Evolutionary conservation across 1,140 invertebrate species (phyloP).

Genomic region (Saxidomus purpurata): DNA sequence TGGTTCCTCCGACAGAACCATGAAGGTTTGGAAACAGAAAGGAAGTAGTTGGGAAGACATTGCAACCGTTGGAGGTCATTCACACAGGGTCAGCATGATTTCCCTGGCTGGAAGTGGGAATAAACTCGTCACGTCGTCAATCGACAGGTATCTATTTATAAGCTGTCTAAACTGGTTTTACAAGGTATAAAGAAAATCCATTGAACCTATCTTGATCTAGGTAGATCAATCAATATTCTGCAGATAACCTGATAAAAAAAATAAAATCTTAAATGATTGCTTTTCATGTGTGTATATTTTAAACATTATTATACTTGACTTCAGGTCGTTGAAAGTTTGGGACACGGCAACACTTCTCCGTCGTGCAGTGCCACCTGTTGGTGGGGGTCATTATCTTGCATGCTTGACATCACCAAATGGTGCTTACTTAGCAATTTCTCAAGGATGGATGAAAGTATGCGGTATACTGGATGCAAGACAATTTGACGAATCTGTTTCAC

Average conservation of each 20-base stretch:
- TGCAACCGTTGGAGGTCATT: constrained; percentile 52
- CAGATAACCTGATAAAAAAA: no score
- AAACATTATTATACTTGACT: no score
- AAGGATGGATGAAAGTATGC: constrained; percentile 43
- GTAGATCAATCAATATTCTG: no score
- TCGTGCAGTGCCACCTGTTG: constrained; percentile 34
- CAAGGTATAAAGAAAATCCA: no score
- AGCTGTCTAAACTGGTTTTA: not conserved
- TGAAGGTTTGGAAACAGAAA: constrained; percentile 43
- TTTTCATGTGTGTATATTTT: no score
- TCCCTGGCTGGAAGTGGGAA: not conserved
- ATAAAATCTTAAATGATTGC: no score
- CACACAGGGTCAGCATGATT: constrained; percentile 50
- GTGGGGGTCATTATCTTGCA: constrained; percentile 8
- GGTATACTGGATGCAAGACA: not conserved
- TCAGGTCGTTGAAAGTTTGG: constrained; percentile 58
- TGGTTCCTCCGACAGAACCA: constrained; percentile 55
- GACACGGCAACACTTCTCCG: constrained; percentile 28
- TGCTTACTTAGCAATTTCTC: constrained; percentile 21
- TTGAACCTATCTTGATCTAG: no score
- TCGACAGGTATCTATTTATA: constrained; percentile 42
- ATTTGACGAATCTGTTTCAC: not conserved
- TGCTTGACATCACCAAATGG: constrained; percentile 30
- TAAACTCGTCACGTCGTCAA: constrained; percentile 42
- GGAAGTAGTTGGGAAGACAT: constrained; percentile 14